Evolutionary conservation across 2,797 vertebrate genomes (phyloP).

Genomic region (Clamator glandarius): DNA sequence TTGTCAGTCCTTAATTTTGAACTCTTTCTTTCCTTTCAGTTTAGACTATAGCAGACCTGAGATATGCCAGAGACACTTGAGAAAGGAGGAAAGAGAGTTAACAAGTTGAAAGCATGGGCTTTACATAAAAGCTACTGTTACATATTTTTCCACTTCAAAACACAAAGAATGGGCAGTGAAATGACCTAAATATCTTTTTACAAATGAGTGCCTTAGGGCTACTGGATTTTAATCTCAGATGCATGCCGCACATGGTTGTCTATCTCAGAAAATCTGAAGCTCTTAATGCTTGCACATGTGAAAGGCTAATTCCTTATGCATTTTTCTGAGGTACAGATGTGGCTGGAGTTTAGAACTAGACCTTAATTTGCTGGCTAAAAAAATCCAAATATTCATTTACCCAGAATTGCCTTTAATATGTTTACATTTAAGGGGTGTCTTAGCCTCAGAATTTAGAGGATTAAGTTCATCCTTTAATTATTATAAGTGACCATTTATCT

Average conservation of each 20-base stretch:
- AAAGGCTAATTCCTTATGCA: not conserved
- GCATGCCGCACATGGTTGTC: not conserved
- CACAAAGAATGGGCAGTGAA: conserved; percentile 25
- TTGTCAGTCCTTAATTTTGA: not conserved
- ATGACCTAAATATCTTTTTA: conserved; percentile 36
- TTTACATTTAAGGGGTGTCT: not conserved
- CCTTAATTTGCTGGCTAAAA: not conserved
- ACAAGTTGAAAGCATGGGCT: conserved; percentile 24
- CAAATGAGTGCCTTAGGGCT: conserved; percentile 13
- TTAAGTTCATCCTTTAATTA: conserved; percentile 53
- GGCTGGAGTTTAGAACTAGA: conserved; percentile 45
- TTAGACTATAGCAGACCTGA: not conserved
- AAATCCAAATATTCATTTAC: not conserved
- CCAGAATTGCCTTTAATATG: not conserved
- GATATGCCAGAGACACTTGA: not conserved
- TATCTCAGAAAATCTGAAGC: not conserved
- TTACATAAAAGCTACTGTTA: conserved; percentile 34
- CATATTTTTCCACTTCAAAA: conserved; percentile 40
- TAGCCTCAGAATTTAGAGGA: conserved; percentile 22
- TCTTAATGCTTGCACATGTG: not conserved
- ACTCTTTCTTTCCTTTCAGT: not conserved
- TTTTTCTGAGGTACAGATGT: not conserved
- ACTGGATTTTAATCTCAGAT: conserved; percentile 13
- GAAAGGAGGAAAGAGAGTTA: conserved; percentile 5
- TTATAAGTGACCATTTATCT: conserved; percentile 13